Percentiles rank a stretch among this genome's conserved stretches.
These are phyloP conservation scores for Bubalus kerabau DNA, from an alignment of 2,113 vertebrate genomes.

Conservation along the genomic window DNA sequence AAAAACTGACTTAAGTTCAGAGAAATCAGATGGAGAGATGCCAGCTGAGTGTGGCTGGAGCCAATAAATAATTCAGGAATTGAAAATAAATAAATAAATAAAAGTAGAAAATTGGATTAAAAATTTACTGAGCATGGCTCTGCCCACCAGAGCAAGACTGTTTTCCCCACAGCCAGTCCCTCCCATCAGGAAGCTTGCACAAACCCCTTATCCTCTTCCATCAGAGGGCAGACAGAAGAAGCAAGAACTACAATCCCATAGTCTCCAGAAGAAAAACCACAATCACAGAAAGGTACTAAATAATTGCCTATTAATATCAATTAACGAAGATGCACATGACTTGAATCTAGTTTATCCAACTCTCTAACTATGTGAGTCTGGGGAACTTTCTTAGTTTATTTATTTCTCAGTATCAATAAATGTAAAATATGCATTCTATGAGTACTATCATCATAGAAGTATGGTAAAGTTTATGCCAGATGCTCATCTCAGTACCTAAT, in stretches of 20 bases:
- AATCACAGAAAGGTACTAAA: not conserved
- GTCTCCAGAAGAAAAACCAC: rapidly evolving
- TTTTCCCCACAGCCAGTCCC: not conserved
- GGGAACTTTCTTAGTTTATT: not conserved
- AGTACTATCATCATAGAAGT: not conserved
- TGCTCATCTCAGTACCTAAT: not conserved
- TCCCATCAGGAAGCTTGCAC: not conserved
- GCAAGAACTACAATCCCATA: not conserved
- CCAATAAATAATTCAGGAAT: not conserved
- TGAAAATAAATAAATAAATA: not conserved
- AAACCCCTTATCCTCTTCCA: not conserved
- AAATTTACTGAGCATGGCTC: not conserved
- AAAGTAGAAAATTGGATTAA: not conserved
- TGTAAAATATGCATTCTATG: not conserved
- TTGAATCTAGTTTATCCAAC: not conserved
- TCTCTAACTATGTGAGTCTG: not conserved
- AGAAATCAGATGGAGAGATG: not conserved
- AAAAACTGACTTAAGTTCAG: not conserved
- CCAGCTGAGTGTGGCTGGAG: not conserved
- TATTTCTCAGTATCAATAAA: not conserved
- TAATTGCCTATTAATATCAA: not conserved
- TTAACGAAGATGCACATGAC: not conserved
- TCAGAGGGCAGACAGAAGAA: not conserved
- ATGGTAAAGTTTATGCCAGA: not conserved
- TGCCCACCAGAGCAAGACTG: not conserved